Base-by-base conservation (phyloP, 1,140 invertebrate species). In the Vanessa tameamea region DNA sequence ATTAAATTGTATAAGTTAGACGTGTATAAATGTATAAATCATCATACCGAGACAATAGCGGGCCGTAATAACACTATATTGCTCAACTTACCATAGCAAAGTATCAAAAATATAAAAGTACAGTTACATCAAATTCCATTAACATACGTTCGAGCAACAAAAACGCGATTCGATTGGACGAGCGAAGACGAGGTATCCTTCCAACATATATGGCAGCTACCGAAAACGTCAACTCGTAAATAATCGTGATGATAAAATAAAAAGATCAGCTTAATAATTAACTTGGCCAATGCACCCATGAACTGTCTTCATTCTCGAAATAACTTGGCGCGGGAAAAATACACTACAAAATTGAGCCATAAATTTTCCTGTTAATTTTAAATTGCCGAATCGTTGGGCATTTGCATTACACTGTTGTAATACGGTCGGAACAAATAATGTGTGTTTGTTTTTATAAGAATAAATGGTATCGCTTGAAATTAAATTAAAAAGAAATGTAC, bases 181-280 rank as follows among this genome's bases (percentile, higher is more conserved):
- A 65, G 64, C 50, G 71, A 72, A 72, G 71, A 72, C 64, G 71
- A 59, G 50, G 37, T 67, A 66, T 57, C 59, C 13, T 71, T 31
- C 66, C 48, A 57, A 51, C 77, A 31, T 81, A 86, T 78, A 87
- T 80, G 83, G 83, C 75, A 82, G 82, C 87, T 82, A 63, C 81
- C 83, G 75, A 86, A 91, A 88, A 89, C 88, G 81, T 80, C 78
- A 73, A 72, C 76, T 87, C 82, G 83, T 88, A 90, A 86, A 90
- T 89, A 90, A 80, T 75, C 78, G 79, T 76, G 78, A 82, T 53
- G 74, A 69, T 75, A 75, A 73, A 69, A 53, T 73, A 67, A 88
- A 90, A 89, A 87, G 83, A 83, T 79, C 75, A 82, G 80, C 73
- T 85, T 64, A 71, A 82, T 84, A 90, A 92, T 90, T 89, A 87